Conservation (phyloP, 1,140 invertebrate genomes). For the Apis florea region DNA sequence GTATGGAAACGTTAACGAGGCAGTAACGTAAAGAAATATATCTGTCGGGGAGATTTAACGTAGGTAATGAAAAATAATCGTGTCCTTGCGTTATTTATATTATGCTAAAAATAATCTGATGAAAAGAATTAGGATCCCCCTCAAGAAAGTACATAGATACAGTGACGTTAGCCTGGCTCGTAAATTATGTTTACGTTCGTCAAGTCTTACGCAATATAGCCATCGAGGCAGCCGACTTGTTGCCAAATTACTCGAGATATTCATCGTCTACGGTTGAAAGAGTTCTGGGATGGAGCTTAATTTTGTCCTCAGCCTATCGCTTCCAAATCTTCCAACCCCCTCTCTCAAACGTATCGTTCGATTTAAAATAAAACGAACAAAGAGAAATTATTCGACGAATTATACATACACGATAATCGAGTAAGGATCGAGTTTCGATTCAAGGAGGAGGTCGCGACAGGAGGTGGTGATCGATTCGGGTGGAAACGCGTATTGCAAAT, state of each 20-base stretch:
- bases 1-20: too few relatives aligned
- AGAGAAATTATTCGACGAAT: too few relatives aligned
- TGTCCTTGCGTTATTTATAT: not conserved
- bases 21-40: not conserved
- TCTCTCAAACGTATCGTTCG: too few relatives aligned
- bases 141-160: not conserved
- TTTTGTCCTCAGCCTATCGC: too few relatives aligned
- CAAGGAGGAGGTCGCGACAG: not conserved
- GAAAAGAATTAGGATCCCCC: too few relatives aligned
- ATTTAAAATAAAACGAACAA: too few relatives aligned
- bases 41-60: not conserved
- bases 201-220: not conserved
- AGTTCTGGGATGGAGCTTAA: not conserved
- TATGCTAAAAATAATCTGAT: not conserved
- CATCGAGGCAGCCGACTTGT: not conserved
- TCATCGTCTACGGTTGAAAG: not conserved
- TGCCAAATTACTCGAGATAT: slow-evolving; percentile 47
- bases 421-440: not conserved
- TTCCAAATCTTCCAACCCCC: too few relatives aligned
- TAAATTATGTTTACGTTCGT: not conserved
- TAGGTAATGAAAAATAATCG: not conserved
- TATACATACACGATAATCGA: too few relatives aligned
- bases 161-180: not conserved
- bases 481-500: slow-evolving; percentile 16
- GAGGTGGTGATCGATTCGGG: not conserved